These are phyloP conservation scores for Hephaestus fuliginosus DNA, from an alignment of 2,797 vertebrate species.

Conservation along the genomic window DNA sequence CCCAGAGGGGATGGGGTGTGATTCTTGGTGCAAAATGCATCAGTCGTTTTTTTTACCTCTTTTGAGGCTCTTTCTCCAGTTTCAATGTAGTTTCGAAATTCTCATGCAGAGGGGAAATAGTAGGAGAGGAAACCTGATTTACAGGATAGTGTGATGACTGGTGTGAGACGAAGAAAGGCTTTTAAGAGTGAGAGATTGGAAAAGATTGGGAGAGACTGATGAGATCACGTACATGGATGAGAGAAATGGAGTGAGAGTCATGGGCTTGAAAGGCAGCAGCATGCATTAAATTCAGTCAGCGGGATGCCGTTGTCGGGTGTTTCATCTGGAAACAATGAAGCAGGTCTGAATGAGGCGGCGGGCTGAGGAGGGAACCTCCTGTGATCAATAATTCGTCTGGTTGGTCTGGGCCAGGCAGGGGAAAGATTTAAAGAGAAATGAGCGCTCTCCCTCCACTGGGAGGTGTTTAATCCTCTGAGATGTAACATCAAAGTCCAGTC, in stretches of 20 bases:
- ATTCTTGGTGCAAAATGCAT: slow-evolving; percentile 4
- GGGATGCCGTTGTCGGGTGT: slow-evolving; percentile 51
- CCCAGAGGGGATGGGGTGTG: neutral
- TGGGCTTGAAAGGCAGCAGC: slow-evolving; percentile 46
- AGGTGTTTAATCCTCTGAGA: slow-evolving; percentile 67
- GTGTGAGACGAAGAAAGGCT: slow-evolving; percentile 24
- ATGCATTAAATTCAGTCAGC: slow-evolving; percentile 68
- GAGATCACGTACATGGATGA: slow-evolving; percentile 36
- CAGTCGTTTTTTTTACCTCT: neutral
- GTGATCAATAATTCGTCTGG: slow-evolving; percentile 75
- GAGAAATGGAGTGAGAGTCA: slow-evolving; percentile 42
- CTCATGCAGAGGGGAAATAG: neutral
- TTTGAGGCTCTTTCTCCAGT: slow-evolving; percentile 9
- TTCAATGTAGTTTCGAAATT: slow-evolving; percentile 25
- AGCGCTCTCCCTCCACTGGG: slow-evolving; percentile 36
- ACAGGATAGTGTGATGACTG: slow-evolving; percentile 17
- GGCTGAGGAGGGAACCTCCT: slow-evolving; percentile 52
- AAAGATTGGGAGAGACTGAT: slow-evolving; percentile 48
- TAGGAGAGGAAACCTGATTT: slow-evolving; percentile 26
- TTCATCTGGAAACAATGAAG: slow-evolving; percentile 71
- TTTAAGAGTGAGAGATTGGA: slow-evolving; percentile 45
- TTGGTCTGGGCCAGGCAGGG: slow-evolving; percentile 47
- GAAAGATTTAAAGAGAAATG: slow-evolving; percentile 63
- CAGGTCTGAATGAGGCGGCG: slow-evolving; percentile 66
- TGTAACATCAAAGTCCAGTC: slow-evolving; percentile 66